Base-by-base conservation (phyloP, 2,888 invertebrate genomes). In the Proisotoma minuta region DNA sequence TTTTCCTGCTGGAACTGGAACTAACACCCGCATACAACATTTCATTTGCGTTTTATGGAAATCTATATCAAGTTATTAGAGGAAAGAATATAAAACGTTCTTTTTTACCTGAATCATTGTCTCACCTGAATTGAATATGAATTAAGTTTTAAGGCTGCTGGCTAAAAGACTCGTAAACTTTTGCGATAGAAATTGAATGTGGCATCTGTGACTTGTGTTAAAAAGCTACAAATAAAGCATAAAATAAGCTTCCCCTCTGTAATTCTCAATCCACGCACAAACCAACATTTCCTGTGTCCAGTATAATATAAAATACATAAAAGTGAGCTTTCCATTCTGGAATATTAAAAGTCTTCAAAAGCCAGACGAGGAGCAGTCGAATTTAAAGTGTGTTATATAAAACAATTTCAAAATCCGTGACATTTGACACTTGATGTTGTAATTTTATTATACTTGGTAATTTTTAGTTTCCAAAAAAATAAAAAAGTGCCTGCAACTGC, bases 91-190 rank as follows among this genome's bases (percentile, higher is more conserved):
- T 39, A 59, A 34, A 59, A 40, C 29, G 23, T 24, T 51, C 34
- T 59, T 23, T 29, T 20, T 22, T 26, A 29, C 29, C 29, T 22
- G 27, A 23, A 20, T n/a, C 5, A 47, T 18, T 47, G 24, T 43
- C 43, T 43, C 43, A 43, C 66, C 66, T 66, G 66, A 66, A 66
- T 66, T 63, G 66, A 66, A 66, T 66, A 63, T 62, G 63, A 66
- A 66, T 66, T 63, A 62, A 60, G 50, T n/a, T n/a, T 63, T 60
- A 51, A 12, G 43, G 24, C n/a, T 59, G 58, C 58, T 57, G 52
- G 60, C 60, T 65, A 63, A 62, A 65, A 65, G 18, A 43, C 43
- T 43, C 43, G 18, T 43, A 43, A 43, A 43, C 15, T 34, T 10
- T 34, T 15, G 34, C 15, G 34, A 15, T 34, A 15, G 8, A 15